These are phyloP conservation scores for Synaphobranchus kaupii DNA, from an alignment of 2,797 vertebrate genomes.

Conservation along the genomic window DNA sequence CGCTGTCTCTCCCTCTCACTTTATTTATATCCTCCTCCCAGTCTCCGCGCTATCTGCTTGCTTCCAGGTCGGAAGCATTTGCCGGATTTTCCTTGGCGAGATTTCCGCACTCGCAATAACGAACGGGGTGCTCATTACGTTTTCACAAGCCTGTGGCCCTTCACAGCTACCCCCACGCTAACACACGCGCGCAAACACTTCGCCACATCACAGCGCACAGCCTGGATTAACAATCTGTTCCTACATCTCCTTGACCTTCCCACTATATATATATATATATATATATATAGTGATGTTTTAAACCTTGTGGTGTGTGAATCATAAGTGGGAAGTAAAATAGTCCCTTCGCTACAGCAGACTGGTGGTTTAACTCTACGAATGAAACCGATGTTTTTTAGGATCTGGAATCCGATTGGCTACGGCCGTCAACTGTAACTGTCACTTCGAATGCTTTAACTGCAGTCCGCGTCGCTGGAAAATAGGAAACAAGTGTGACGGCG, in stretches of 20 bases:
- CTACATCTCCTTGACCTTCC: conserved; percentile 41
- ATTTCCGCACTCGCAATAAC: conserved; percentile 68
- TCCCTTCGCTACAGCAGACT: conserved; percentile 46
- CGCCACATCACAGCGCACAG: conserved; percentile 30
- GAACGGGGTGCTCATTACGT: conserved; percentile 69
- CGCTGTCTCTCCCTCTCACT: conserved; percentile 12
- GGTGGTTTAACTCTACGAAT: conserved; percentile 53
- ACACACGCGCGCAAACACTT: conserved; percentile 20
- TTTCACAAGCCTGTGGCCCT: conserved; percentile 67
- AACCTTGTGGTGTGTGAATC: conserved; percentile 36
- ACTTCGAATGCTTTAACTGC: conserved; percentile 57
- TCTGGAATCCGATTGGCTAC: conserved; percentile 43
- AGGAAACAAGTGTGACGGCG: conserved; percentile 57
- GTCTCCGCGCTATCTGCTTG: conserved; percentile 48
- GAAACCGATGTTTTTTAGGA: conserved; percentile 45
- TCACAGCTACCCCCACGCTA: conserved; percentile 35
- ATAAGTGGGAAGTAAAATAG: conserved; percentile 7
- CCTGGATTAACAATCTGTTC: conserved; percentile 55
- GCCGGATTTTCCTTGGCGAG: conserved; percentile 47
- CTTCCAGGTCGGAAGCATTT: conserved; percentile 51
- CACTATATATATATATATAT: neutral
- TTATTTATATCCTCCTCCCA: conserved; percentile 33
- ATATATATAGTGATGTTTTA: conserved; percentile 25
- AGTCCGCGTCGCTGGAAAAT: conserved; percentile 49
- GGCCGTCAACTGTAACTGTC: conserved; percentile 50